A percentile compares a stretch with the other conserved stretches of the same genome.
These are phyloP conservation scores for Montipora capitata DNA, from an alignment of 92 coral and sea anemone species.

Conservation along the genomic window DNA sequence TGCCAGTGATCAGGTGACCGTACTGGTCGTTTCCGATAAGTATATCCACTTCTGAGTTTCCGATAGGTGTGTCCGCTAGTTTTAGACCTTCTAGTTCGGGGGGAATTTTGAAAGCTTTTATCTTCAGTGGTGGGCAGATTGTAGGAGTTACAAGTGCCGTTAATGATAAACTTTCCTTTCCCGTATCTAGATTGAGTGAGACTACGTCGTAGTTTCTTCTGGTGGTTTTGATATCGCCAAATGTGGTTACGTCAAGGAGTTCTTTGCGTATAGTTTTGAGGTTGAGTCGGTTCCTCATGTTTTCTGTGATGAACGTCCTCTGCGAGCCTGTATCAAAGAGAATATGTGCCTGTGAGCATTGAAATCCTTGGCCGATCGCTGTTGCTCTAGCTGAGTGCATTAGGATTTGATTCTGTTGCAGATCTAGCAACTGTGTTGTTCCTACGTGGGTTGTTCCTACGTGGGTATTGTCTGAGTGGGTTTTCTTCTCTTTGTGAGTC, in stretches of 20 bases:
- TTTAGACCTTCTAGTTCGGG: background rate
- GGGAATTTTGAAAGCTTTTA: no score
- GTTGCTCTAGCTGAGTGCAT: conserved; percentile 18
- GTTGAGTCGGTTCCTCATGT: background rate
- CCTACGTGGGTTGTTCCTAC: no score
- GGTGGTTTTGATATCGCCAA: conserved; percentile 8
- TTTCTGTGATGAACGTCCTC: background rate
- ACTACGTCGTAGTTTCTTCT: conserved; percentile 26
- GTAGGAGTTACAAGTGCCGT: background rate
- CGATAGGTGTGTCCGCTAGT: conserved; percentile 22
- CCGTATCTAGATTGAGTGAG: background rate
- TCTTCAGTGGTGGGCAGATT: no score
- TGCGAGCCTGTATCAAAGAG: conserved; percentile 38
- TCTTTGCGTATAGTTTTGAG: conserved; percentile 6
- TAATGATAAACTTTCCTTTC: background rate
- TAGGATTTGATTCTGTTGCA: conserved; percentile 5
- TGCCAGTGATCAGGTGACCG: conserved; percentile 1
- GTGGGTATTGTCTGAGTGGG: no score
- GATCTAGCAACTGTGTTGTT: no score
- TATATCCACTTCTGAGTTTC: background rate
- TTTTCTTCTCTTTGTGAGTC: no score
- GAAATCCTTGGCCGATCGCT: background rate
- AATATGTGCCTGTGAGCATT: background rate
- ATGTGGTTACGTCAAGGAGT: conserved; percentile 38
- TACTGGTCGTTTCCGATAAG: background rate